These are phyloP conservation scores for Lithophane leautieri DNA, from an alignment of 2,888 invertebrate genomes.

Conservation along the genomic window DNA sequence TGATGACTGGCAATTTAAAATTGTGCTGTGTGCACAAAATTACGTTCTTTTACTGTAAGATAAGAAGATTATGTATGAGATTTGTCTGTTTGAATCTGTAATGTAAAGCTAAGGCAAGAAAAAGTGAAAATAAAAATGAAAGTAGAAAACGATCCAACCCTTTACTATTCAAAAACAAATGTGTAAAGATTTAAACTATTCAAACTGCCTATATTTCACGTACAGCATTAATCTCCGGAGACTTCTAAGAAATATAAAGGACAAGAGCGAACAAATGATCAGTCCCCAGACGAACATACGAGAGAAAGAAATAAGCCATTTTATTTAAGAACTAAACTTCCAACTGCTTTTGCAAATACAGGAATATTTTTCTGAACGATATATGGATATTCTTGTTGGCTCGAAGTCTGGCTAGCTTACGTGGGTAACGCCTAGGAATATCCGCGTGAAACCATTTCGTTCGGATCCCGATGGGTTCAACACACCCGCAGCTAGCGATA, in stretches of 20 bases:
- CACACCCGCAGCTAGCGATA: slow-evolving; percentile 7
- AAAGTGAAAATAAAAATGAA: neutral
- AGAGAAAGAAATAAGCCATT: slow-evolving; percentile 53
- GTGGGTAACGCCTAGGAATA: slow-evolving; percentile 46
- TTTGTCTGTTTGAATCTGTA: slow-evolving; percentile 2
- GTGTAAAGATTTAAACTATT: slow-evolving; percentile 48
- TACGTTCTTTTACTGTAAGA: slow-evolving; percentile 11
- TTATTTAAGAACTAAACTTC: slow-evolving; percentile 53
- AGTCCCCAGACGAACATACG: slow-evolving; percentile 53
- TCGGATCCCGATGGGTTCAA: slow-evolving; percentile 23
- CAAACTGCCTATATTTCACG: slow-evolving; percentile 25
- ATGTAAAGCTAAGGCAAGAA: neutral
- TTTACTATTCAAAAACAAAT: slow-evolving; percentile 33
- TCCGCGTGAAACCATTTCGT: slow-evolving; percentile 56
- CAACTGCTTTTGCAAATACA: slow-evolving; percentile 57
- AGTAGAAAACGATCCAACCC: slow-evolving; percentile 9
- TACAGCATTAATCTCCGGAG: slow-evolving; percentile 44
- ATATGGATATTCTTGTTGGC: slow-evolving; percentile 39
- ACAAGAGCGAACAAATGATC: slow-evolving; percentile 62
- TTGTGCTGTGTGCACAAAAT: slow-evolving; percentile 18
- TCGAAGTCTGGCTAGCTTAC: slow-evolving; percentile 33
- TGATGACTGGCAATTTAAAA: slow-evolving; percentile 22
- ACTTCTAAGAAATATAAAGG: slow-evolving; percentile 58
- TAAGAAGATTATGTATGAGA: slow-evolving; percentile 11
- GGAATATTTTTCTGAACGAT: slow-evolving; percentile 52